phyloP scores from a whole-genome alignment of 2,113 vertebrate species.

The Thinocorus orbignyianus region DNA sequence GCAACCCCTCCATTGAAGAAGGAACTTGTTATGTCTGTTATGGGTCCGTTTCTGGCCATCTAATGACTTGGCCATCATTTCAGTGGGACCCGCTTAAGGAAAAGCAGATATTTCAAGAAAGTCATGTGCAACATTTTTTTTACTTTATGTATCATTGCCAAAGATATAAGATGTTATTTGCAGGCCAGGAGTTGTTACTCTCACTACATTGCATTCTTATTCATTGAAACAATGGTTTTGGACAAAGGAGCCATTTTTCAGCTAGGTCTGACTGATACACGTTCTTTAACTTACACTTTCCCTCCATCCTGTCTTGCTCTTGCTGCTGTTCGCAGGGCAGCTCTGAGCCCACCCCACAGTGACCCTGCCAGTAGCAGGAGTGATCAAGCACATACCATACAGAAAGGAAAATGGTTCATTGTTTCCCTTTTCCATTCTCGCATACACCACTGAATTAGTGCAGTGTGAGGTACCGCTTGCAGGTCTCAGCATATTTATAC shows the following conservation, averaged over 20 bases:
- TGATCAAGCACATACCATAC: background rate
- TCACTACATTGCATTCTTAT: background rate
- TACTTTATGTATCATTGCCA: background rate
- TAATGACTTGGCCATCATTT: background rate
- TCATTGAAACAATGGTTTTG: background rate
- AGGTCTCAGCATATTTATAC: background rate
- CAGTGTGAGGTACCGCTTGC: background rate
- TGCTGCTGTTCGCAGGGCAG: background rate
- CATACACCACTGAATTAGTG: background rate
- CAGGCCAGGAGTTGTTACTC: background rate
- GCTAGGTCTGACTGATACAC: background rate
- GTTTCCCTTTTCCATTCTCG: background rate
- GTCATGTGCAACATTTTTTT: background rate
- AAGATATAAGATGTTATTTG: background rate
- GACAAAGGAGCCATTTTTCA: background rate
- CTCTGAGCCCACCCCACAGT: background rate
- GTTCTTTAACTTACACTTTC: background rate
- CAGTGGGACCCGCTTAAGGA: background rate
- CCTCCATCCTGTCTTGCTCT: rapidly evolving
- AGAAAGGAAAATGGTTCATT: background rate
- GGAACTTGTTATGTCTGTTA: background rate
- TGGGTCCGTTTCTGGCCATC: background rate
- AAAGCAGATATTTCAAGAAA: background rate
- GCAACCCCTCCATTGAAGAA: background rate
- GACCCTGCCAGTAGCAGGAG: background rate